These are phyloP conservation scores for Phylloscopus trochiloides DNA, from an alignment of 2,113 vertebrate species.

Conservation along the genomic window DNA sequence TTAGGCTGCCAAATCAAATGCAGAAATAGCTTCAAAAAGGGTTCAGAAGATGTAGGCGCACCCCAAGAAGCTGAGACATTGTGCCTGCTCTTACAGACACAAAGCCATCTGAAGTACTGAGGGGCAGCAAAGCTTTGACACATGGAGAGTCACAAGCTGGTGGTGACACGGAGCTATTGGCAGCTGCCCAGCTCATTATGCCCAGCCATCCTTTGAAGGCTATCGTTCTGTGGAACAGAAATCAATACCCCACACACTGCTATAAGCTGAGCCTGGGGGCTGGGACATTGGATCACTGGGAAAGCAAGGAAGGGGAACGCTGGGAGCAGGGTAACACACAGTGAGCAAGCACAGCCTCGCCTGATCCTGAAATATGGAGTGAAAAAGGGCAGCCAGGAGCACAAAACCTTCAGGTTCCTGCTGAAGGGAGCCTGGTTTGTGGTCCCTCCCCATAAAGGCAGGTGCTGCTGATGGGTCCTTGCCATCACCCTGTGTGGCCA, in stretches of 20 bases:
- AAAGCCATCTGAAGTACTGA: constrained; percentile 32
- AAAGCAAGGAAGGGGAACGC: not conserved
- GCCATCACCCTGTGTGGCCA: not conserved
- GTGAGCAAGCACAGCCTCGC: not conserved
- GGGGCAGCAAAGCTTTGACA: constrained; percentile 3
- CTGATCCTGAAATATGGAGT: not conserved
- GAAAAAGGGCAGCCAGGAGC: not conserved
- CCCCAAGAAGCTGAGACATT: not conserved
- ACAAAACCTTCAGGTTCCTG: not conserved
- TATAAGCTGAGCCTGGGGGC: not conserved
- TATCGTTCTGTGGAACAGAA: not conserved
- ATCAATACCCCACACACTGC: not conserved
- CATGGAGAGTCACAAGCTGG: not conserved
- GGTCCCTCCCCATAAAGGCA: not conserved
- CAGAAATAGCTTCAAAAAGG: constrained; percentile 22
- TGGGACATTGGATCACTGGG: fast-evolving
- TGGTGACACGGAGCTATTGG: not conserved
- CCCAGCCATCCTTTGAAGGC: constrained; percentile 14
- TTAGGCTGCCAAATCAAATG: not conserved
- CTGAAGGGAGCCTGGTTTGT: not conserved
- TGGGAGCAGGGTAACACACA: fast-evolving
- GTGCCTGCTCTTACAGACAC: not conserved
- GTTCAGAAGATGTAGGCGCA: not conserved
- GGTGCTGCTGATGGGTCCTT: not conserved
- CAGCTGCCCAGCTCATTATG: constrained; percentile 45